Conservation (phyloP, 2,797 vertebrate species). For the Ceryle rudis region DNA sequence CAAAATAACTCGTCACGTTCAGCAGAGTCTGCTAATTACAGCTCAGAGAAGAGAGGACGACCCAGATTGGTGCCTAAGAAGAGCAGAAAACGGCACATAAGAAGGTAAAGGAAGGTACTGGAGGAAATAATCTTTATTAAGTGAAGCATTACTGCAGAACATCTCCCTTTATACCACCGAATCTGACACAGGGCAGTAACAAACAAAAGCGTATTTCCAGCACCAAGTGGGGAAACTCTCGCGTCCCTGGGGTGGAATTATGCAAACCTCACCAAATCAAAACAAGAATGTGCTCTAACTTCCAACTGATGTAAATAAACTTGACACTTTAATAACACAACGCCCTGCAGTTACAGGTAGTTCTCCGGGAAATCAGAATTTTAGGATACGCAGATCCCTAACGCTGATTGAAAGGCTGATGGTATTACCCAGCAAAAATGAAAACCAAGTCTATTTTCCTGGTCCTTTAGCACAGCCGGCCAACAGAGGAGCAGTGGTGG, state of each 20-base stretch:
- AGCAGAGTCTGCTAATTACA: neutral
- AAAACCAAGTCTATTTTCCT: neutral
- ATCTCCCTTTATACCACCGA: accelerated
- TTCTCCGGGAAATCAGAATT: neutral
- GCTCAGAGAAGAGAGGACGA: accelerated
- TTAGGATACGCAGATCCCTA: neutral
- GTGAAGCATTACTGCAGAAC: neutral
- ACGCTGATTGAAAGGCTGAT: neutral
- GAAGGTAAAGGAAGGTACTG: neutral
- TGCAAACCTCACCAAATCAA: neutral
- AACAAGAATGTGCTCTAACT: neutral
- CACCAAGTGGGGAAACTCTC: neutral
- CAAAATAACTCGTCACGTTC: neutral
- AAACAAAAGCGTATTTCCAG: neutral
- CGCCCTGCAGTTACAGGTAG: neutral
- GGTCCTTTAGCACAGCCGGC: neutral
- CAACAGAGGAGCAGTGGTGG: accelerated
- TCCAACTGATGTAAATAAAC: neutral
- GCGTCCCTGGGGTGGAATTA: neutral
- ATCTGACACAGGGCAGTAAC: neutral
- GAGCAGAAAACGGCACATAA: neutral
- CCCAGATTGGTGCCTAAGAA: neutral
- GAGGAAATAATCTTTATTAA: neutral
- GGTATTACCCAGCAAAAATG: neutral
- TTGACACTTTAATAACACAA: neutral